A percentile compares a stretch with the other conserved stretches of the same genome.
Evolutionary conservation across 2,797 vertebrate species (phyloP).

Genomic region (Emys orbicularis): DNA sequence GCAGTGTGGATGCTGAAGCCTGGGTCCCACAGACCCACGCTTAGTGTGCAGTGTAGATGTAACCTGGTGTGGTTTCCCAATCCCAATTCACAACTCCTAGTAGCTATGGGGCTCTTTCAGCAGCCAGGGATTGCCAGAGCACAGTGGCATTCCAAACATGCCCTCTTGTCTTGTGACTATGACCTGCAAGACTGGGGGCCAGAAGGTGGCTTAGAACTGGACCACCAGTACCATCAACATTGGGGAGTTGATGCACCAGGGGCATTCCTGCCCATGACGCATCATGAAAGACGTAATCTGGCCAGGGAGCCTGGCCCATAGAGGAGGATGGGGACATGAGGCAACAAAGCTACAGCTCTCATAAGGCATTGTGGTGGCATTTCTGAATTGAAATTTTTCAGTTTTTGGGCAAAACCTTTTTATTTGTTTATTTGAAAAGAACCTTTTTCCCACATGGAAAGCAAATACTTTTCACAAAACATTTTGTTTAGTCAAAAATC

Average conservation of each 20-base stretch:
- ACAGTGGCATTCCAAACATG: neutral
- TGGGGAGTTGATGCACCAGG: neutral
- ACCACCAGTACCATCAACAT: neutral
- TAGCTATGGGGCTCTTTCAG: accelerated
- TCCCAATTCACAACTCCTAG: neutral
- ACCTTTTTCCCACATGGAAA: neutral
- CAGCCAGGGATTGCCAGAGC: neutral
- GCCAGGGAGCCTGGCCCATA: neutral
- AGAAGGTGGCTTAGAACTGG: neutral
- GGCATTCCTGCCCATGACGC: neutral
- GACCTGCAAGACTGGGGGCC: neutral
- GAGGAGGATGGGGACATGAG: neutral
- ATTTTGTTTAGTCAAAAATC: neutral
- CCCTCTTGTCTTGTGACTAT: neutral
- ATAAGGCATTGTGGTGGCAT: neutral
- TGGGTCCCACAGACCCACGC: neutral
- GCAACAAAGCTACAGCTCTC: neutral
- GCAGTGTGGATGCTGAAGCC: neutral
- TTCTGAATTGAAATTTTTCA: neutral
- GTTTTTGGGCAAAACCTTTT: neutral
- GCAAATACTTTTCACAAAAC: neutral
- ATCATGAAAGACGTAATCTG: neutral
- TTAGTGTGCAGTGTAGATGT: neutral
- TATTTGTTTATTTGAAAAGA: neutral
- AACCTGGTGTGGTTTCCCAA: neutral